Conservation (phyloP, 2,888 invertebrate genomes). For the Sabatieria punctata region DNA sequence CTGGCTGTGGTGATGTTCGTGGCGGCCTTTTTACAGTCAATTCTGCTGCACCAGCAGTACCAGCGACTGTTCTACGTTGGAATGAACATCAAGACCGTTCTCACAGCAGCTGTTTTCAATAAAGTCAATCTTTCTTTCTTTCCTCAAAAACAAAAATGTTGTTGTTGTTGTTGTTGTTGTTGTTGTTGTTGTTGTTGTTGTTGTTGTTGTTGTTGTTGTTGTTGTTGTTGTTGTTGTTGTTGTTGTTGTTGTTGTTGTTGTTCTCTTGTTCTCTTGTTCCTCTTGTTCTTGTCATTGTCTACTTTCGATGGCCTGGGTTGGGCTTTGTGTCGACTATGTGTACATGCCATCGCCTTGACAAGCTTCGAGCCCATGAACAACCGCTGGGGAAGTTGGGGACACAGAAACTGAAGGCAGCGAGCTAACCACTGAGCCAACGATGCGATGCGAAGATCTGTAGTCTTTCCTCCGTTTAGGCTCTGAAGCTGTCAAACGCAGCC, state of each 20-base stretch:
- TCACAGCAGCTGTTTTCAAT: constrained; percentile 25
- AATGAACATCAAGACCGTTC: constrained; percentile 49
- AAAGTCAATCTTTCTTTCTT: constrained; percentile 19
- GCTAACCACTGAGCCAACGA: no score
- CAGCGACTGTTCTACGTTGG: constrained; percentile 61
- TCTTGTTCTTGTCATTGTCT: no score
- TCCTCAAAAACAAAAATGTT: no score
- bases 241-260: background rate
- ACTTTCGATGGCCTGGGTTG: no score
- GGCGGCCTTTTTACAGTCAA: constrained; percentile 58
- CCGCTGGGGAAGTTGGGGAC: no score
- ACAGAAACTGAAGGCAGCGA: no score
- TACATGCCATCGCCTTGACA: no score
- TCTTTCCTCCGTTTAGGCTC: constrained; percentile 33
- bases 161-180: no score
- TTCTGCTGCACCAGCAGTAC: constrained; percentile 73
- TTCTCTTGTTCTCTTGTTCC: no score
- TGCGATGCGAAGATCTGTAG: no score
- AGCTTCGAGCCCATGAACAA: no score
- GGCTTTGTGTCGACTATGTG: no score
- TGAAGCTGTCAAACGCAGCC: constrained; percentile 36
- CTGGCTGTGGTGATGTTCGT: constrained; percentile 57
- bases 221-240: background rate
- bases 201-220: background rate
- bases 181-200: constrained; percentile 2